Base-by-base conservation (phyloP, 2,888 invertebrate species). In the Xylota sylvarum region DNA sequence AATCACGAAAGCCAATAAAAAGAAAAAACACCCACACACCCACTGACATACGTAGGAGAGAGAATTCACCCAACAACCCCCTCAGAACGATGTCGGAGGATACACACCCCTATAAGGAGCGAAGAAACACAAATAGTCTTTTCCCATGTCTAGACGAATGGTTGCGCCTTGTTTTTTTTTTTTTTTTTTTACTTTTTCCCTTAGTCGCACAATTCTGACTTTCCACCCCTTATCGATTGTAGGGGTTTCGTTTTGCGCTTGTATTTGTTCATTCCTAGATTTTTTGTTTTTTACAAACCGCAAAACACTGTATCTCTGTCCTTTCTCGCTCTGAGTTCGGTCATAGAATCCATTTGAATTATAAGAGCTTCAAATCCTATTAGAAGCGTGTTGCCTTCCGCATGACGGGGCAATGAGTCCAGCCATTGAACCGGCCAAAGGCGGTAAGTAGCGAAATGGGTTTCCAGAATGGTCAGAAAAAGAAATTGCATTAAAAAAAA, bases 341-440 rank as follows among this genome's bases (percentile, higher is more conserved):
- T 76, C 82, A 60, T 65, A 58, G 62, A 81, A 73, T 72, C 81
- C 86, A 82, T 85, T 86, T 62, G 80, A 86, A 73, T 86, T 86
- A 73, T 73, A 86, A 86, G 86, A 86, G 67, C 67, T 58, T 78
- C 43, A 86, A 86, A 86, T 86, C 86, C 82, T 86, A 86, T 86
- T 86, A 82, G 77, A 48, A 77, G 82, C 82, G 55, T 82, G 56
- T 78, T 73, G 9, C 56, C 35, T 77, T 86, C 72, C 73, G 69
- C 82, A 58, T 62, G 77, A 56, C 67, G 46, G 37, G 62, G 82
- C 86, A 86, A 78, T 73, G 86, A 86, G 86, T 82, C 82, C 86
- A 86, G 82, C 77, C 73, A 78, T 77, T 86, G 81, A 81, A 81
- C 85, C 76, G 70, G 48, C 72, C 85, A 70, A 65, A 70, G 69